Evolutionary conservation across 1,140 invertebrate species (phyloP).

Genomic region (Calliphora vicina): DNA sequence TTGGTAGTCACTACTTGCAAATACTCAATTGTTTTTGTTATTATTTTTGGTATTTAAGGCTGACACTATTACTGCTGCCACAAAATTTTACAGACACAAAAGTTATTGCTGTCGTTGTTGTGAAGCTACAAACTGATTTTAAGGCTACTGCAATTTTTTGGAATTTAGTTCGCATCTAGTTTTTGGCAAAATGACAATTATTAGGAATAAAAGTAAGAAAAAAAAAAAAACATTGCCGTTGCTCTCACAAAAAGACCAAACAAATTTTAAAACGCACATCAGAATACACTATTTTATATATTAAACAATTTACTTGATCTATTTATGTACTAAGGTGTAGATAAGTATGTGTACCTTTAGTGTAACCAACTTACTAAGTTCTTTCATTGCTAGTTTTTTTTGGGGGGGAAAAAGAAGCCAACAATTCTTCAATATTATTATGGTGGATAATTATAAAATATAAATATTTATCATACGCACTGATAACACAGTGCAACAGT

Average conservation of each 20-base stretch:
- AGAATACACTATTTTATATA: too few species aligned
- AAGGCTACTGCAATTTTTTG: not conserved
- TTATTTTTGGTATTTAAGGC: not conserved
- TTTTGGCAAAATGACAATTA: conserved; percentile 62
- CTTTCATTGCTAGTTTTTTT: too few species aligned
- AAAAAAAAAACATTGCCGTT: not conserved
- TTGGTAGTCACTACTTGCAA: not conserved
- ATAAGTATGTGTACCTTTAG: too few species aligned
- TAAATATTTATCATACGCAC: too few species aligned
- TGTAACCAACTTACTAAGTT: too few species aligned
- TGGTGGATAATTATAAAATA: too few species aligned
- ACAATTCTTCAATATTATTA: too few species aligned
- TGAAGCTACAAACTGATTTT: not conserved
- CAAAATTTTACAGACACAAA: not conserved
- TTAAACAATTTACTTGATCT: too few species aligned
- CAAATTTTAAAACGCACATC: not conserved
- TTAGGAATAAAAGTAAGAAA: not conserved
- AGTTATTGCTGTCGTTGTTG: not conserved
- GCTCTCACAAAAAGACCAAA: too few species aligned
- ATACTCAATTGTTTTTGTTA: not conserved
- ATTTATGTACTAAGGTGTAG: too few species aligned
- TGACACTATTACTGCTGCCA: conserved; percentile 8
- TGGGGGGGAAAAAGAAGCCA: too few species aligned
- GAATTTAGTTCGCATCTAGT: not conserved
- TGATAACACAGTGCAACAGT: too few species aligned